A percentile compares a stretch with the other conserved stretches of the same genome.
These are phyloP conservation scores for Etheostoma spectabile DNA, from an alignment of 2,113 vertebrate genomes.

Conservation along the genomic window DNA sequence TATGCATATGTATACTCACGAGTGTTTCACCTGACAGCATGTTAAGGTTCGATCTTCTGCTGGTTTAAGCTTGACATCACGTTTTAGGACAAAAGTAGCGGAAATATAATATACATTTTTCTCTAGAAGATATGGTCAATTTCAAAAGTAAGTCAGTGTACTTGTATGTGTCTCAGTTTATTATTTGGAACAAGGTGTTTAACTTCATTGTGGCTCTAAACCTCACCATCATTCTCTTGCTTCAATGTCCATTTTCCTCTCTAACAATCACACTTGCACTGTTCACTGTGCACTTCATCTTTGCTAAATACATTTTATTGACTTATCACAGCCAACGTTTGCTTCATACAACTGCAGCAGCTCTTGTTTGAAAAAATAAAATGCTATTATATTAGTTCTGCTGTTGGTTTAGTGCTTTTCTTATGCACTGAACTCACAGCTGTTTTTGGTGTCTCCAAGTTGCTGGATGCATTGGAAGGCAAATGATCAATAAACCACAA, in stretches of 20 bases:
- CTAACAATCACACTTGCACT: slow-evolving; percentile 19
- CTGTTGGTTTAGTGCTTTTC: slow-evolving; percentile 26
- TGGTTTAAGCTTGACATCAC: slow-evolving; percentile 20
- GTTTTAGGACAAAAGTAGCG: slow-evolving; percentile 6
- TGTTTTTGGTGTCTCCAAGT: slow-evolving; percentile 18
- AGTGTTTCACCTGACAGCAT: slow-evolving; percentile 53
- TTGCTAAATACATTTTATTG: slow-evolving; percentile 2
- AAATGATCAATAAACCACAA: slow-evolving; percentile 28
- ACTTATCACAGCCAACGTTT: slow-evolving; percentile 15
- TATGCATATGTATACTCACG: slow-evolving; percentile 20
- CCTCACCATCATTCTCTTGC: neutral
- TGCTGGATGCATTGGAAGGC: neutral
- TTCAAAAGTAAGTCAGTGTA: neutral
- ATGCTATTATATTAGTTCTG: slow-evolving; percentile 13
- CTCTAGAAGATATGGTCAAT: neutral
- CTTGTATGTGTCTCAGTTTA: slow-evolving; percentile 3
- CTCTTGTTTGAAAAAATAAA: slow-evolving; percentile 27
- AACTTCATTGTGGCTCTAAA: neutral
- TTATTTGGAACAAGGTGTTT: neutral
- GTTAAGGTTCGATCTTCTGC: slow-evolving; percentile 28
- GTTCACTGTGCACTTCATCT: neutral
- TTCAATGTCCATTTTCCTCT: slow-evolving; percentile 23
- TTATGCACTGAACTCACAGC: neutral
- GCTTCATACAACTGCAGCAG: neutral
- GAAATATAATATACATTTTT: neutral